Percentiles rank a stretch among this genome's conserved stretches.
These are phyloP conservation scores for Pelobates cultripes DNA, from an alignment of 2,797 vertebrate species.

Conservation along the genomic window DNA sequence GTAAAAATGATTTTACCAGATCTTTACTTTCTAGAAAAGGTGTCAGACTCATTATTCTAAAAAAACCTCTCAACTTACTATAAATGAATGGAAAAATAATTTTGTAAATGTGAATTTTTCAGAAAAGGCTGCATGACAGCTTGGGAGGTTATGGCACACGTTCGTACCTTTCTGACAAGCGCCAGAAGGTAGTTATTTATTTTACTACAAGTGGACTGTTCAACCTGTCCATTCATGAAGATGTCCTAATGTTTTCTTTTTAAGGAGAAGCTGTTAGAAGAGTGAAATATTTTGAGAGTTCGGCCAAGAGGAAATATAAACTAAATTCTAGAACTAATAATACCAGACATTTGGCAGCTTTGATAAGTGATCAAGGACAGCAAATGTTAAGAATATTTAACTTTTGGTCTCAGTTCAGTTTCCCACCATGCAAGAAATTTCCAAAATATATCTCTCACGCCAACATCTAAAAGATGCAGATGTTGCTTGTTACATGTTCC, in stretches of 20 bases:
- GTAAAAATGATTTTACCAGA: too few relatives aligned
- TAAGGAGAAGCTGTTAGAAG: neutral
- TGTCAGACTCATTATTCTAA: too few relatives aligned
- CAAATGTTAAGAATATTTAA: slow-evolving; percentile 27
- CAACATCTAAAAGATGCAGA: slow-evolving; percentile 4
- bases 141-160: too few relatives aligned
- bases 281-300: slow-evolving; percentile 41
- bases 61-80: too few relatives aligned
- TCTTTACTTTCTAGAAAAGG: too few relatives aligned
- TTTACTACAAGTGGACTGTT: too few relatives aligned
- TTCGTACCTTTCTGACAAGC: too few relatives aligned
- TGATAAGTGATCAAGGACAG: slow-evolving; percentile 14
- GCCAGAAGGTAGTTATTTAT: too few relatives aligned
- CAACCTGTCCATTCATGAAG: too few relatives aligned
- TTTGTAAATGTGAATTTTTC: too few relatives aligned
- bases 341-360: slow-evolving; percentile 39
- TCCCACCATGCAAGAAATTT: slow-evolving; percentile 30
- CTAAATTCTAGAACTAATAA: slow-evolving; percentile 23
- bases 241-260: neutral
- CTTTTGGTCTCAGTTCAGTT: slow-evolving; percentile 27
- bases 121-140: too few relatives aligned
- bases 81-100: too few relatives aligned
- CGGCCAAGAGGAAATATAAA: slow-evolving; percentile 19
- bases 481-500: neutral
- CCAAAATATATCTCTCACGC: slow-evolving; percentile 11